A percentile compares a stretch with the other conserved stretches of the same genome.
These are phyloP conservation scores for Dryoscopus gambensis DNA, from an alignment of 2,113 vertebrate genomes.

Conservation along the genomic window DNA sequence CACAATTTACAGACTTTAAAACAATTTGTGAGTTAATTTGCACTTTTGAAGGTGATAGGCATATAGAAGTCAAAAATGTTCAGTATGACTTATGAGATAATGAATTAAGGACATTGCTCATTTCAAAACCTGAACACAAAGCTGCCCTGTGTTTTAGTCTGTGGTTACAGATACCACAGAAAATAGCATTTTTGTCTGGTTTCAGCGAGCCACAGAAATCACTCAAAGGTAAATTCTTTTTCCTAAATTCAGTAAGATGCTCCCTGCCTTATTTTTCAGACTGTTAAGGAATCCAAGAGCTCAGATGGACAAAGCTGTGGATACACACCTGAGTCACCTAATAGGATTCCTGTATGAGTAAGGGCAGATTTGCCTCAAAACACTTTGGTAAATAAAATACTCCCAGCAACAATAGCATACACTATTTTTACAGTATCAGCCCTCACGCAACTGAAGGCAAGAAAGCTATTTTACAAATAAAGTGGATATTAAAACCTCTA, in stretches of 20 bases:
- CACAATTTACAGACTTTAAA: constrained; percentile 3
- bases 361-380: background rate
- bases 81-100: background rate
- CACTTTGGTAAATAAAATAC: background rate
- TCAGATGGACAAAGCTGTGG: background rate
- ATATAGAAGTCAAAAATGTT: background rate
- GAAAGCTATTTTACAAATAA: background rate
- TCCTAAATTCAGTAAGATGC: background rate
- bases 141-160: background rate
- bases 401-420: background rate
- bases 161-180: background rate
- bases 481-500: background rate
- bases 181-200: background rate
- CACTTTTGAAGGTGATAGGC: background rate
- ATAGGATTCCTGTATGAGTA: background rate
- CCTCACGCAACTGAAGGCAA: background rate
- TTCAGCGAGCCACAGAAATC: background rate
- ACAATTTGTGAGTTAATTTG: background rate
- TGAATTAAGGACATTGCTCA: background rate
- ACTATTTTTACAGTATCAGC: background rate
- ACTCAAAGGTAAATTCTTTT: background rate
- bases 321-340: background rate
- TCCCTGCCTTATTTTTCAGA: background rate
- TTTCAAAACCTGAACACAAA: background rate
- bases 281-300: background rate